Evolutionary conservation across 2,888 invertebrate species (phyloP).

Genomic region (Nomada lathburiana): DNA sequence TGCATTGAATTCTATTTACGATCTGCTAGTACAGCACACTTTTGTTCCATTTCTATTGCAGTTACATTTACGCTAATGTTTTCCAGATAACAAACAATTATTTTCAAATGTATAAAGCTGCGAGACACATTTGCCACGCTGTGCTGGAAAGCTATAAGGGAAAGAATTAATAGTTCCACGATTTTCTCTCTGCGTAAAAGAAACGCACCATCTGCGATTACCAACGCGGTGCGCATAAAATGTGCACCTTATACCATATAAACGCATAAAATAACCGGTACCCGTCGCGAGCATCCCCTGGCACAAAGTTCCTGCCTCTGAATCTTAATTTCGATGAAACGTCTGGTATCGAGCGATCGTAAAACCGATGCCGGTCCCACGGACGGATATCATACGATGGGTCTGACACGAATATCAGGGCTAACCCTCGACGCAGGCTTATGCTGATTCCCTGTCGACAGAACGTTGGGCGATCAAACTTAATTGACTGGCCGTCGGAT

Average conservation of each 20-base stretch:
- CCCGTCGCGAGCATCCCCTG: constrained; percentile 6
- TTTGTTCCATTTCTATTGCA: too few relatives aligned
- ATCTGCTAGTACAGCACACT: too few relatives aligned
- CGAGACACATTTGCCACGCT: too few relatives aligned
- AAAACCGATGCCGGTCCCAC: constrained; percentile 52
- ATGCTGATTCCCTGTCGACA: constrained; percentile 67
- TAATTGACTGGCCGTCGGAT: constrained; percentile 72
- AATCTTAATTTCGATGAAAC: constrained; percentile 69
- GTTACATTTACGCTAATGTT: too few relatives aligned
- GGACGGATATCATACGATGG: constrained; percentile 42
- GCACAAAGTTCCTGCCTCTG: constrained; percentile 40
- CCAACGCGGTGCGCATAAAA: constrained; percentile 45
- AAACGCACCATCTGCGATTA: constrained; percentile 16
- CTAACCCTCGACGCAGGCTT: constrained; percentile 51
- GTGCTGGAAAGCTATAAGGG: neutral
- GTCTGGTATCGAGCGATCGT: constrained; percentile 67
- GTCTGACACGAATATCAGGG: constrained; percentile 53
- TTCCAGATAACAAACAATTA: too few relatives aligned
- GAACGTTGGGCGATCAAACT: constrained; percentile 75
- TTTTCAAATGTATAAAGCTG: too few relatives aligned
- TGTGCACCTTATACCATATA: constrained; percentile 44
- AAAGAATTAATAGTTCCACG: neutral
- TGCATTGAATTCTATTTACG: too few relatives aligned
- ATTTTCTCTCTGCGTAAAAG: neutral
- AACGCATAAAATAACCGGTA: constrained; percentile 45